Evolutionary conservation across 2,888 invertebrate species (phyloP).

Genomic region (Macropis europaea): DNA sequence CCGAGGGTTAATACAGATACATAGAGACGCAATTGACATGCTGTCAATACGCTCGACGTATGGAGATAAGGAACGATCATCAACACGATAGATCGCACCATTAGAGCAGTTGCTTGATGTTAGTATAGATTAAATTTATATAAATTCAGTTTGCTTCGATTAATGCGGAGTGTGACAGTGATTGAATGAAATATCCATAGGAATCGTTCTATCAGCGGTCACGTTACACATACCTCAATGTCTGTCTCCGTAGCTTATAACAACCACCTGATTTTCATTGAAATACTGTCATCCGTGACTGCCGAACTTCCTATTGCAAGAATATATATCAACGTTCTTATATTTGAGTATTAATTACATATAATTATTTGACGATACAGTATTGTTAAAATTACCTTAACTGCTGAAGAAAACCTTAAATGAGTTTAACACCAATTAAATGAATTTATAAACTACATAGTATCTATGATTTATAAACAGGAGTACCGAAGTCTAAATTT

Average conservation of each 20-base stretch:
- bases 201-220: constrained; percentile 5
- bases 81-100: neutral
- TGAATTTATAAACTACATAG: too few species aligned
- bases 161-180: constrained; percentile 1
- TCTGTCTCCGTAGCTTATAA: constrained; percentile 7
- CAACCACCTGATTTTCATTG: constrained; percentile 9
- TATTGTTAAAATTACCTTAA: too few species aligned
- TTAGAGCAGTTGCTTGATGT: neutral
- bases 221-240: constrained; percentile 8
- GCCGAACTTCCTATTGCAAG: neutral
- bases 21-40: too few species aligned
- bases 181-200: constrained; percentile 4
- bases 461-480: too few species aligned
- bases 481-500: too few species aligned
- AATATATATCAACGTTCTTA: neutral
- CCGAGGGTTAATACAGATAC: too few species aligned
- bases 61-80: too few species aligned
- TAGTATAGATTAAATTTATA: neutral
- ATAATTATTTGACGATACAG: neutral
- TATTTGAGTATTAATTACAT: neutral
- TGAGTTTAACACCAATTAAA: too few species aligned
- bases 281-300: neutral
- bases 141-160: constrained; percentile 4
- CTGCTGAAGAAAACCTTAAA: too few species aligned
- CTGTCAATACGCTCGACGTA: too few species aligned